Conservation (phyloP, 2,113 vertebrate genomes). For the Nesospiza acunhae region DNA sequence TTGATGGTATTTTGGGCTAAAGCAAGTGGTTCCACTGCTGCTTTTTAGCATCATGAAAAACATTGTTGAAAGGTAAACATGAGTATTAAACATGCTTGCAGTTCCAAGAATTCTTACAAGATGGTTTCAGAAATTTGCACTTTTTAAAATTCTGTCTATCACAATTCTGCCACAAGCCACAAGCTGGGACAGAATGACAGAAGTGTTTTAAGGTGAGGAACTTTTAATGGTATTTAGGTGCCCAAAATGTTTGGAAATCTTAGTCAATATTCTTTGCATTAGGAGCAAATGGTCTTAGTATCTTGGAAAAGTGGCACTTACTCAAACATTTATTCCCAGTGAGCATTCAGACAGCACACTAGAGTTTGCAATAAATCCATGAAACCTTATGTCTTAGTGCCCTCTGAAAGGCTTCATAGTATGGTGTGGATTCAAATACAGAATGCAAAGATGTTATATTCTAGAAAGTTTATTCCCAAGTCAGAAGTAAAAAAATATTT, state of each 20-base stretch:
- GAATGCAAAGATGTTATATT: background rate
- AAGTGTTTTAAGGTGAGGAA: background rate
- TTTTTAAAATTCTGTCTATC: background rate
- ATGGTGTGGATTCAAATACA: background rate
- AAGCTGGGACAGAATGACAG: background rate
- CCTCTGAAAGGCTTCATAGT: background rate
- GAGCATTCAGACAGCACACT: background rate
- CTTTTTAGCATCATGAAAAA: background rate
- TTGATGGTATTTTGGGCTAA: background rate
- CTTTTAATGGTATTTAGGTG: background rate
- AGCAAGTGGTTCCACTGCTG: background rate
- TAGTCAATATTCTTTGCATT: background rate
- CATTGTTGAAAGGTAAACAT: background rate
- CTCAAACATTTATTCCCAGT: background rate
- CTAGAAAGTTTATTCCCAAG: background rate
- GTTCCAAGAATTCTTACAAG: background rate
- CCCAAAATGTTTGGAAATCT: background rate
- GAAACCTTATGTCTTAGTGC: background rate
- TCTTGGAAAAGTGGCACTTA: background rate
- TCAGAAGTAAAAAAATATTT: background rate
- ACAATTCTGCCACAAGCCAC: background rate
- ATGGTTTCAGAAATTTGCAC: background rate
- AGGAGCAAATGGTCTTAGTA: background rate
- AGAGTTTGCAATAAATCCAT: background rate
- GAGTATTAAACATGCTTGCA: background rate